Evolutionary conservation across 1,140 invertebrate genomes (phyloP).

Genomic region (Apis dorsata): DNA sequence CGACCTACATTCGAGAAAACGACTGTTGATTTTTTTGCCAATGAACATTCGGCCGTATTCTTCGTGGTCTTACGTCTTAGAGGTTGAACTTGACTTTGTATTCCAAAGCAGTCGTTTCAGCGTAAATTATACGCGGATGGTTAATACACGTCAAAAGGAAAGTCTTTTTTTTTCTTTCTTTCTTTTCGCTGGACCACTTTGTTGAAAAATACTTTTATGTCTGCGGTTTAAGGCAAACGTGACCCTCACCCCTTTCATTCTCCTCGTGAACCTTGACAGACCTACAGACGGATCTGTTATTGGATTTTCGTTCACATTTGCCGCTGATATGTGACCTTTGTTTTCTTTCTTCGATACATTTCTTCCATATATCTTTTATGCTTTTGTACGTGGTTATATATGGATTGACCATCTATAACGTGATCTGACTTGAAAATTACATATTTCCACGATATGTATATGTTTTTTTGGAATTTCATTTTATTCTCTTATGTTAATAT

Average conservation of each 20-base stretch:
- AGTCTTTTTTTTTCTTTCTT: neutral
- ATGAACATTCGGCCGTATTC: neutral
- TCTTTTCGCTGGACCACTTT: no score
- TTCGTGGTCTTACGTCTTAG: neutral
- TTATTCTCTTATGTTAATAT: no score
- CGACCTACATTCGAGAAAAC: conserved; percentile 7
- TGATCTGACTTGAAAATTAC: no score
- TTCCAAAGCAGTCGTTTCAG: neutral
- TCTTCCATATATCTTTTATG: neutral
- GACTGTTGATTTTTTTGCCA: neutral
- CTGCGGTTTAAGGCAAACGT: neutral
- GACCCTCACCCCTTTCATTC: neutral
- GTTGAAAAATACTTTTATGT: neutral
- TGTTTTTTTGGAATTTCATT: no score
- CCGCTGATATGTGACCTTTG: neutral
- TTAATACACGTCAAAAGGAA: neutral
- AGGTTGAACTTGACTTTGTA: neutral
- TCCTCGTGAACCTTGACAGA: no score
- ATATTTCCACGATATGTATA: no score
- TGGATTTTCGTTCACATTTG: neutral
- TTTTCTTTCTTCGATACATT: neutral
- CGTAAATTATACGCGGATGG: neutral
- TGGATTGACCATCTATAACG: no score
- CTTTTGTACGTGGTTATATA: neutral
- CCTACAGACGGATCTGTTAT: neutral